phyloP scores from a whole-genome alignment of 2,888 invertebrate species.

The Yponomeuta sedellus region DNA sequence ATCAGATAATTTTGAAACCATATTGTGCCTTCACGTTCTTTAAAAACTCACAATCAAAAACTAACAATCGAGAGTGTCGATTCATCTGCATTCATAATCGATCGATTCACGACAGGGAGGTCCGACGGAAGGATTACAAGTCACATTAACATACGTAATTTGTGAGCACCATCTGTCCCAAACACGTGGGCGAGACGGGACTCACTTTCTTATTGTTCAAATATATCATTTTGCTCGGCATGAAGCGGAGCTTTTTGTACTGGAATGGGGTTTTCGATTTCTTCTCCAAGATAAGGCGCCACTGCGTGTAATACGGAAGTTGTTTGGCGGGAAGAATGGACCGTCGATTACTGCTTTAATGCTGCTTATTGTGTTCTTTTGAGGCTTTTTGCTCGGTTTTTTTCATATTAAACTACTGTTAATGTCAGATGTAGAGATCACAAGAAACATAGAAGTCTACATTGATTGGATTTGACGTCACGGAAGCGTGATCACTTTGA shows the following conservation, averaged over 20 bases:
- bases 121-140: slow-evolving; percentile 69
- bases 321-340: slow-evolving; percentile 8
- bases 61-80: slow-evolving; percentile 29
- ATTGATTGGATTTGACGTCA: too few species aligned
- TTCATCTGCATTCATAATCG: slow-evolving; percentile 49
- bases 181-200: slow-evolving; percentile 49
- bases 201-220: slow-evolving; percentile 58
- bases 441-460: too few species aligned
- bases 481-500: too few species aligned
- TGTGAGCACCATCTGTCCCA: slow-evolving; percentile 55
- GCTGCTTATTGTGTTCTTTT: background rate
- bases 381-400: too few species aligned
- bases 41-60: background rate
- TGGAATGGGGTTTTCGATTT: slow-evolving; percentile 39
- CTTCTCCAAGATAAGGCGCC: slow-evolving; percentile 32
- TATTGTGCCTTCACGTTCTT: background rate
- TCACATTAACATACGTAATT: slow-evolving; percentile 72
- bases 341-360: slow-evolving; percentile 29
- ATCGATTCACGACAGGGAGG: slow-evolving; percentile 57
- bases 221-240: slow-evolving; percentile 48
- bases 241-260: slow-evolving; percentile 30
- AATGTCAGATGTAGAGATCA: too few species aligned
- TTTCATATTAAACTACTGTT: too few species aligned
- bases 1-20: background rate
- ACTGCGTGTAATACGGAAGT: slow-evolving; percentile 44